A percentile compares a stretch with the other conserved stretches of the same genome.
Evolutionary conservation across 2,113 vertebrate species (phyloP).

Genomic region (Lonchura striata): DNA sequence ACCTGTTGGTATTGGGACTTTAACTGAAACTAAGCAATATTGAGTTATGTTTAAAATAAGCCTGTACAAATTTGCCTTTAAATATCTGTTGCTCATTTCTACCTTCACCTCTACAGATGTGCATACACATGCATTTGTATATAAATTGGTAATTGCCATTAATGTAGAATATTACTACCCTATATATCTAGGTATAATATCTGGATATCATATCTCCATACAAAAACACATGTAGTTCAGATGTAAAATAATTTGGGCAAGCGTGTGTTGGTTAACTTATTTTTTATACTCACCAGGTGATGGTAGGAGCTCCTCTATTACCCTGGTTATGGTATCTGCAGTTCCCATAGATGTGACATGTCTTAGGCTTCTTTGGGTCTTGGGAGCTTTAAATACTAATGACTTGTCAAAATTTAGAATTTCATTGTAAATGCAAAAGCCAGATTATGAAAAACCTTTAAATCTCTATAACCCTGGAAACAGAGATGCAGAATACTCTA

Average conservation of each 20-base stretch:
- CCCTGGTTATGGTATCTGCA: background rate
- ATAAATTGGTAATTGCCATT: background rate
- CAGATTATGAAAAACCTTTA: background rate
- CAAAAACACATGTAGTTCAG: background rate
- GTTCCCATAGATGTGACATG: background rate
- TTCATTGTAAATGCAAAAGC: background rate
- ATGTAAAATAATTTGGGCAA: background rate
- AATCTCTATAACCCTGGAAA: background rate
- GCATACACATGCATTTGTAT: rapidly evolving
- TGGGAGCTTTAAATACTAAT: background rate
- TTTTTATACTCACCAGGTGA: background rate
- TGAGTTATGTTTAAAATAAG: background rate
- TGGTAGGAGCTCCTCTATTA: background rate
- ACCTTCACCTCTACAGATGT: background rate
- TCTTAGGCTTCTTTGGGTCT: background rate
- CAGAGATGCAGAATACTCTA: background rate
- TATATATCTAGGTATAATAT: background rate
- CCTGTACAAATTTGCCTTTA: background rate
- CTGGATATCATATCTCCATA: background rate
- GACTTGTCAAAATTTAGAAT: background rate
- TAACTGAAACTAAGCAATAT: background rate
- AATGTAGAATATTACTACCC: background rate
- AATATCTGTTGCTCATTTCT: background rate
- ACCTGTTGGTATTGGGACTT: background rate
- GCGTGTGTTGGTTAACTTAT: background rate